A percentile compares a stretch with the other conserved stretches of the same genome.
phyloP scores from a whole-genome alignment of 2,888 invertebrate genomes.

The Colletes collaris region DNA sequence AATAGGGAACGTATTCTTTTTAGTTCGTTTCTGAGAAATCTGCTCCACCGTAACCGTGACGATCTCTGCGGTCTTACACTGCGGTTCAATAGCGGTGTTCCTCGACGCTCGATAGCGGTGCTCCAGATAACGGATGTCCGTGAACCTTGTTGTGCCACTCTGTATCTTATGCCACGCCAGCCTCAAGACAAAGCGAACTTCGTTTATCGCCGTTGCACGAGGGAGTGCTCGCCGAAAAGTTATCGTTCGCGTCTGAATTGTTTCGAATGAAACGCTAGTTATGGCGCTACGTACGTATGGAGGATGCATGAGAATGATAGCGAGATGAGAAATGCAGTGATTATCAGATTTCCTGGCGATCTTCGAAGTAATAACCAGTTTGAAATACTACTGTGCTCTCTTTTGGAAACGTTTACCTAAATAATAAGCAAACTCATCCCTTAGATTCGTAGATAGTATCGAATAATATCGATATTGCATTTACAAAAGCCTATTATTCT shows the following conservation, averaged over 20 bases:
- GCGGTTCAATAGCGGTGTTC: slow-evolving; percentile 37
- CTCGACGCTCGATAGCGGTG: slow-evolving; percentile 25
- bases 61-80: slow-evolving; percentile 33
- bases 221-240: slow-evolving; percentile 12
- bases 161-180: slow-evolving; percentile 15
- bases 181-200: slow-evolving; percentile 21
- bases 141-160: slow-evolving; percentile 35
- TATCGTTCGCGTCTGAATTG: slow-evolving; percentile 8
- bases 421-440: too few relatives aligned
- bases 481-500: too few relatives aligned
- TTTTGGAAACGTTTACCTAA: too few relatives aligned
- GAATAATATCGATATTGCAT: too few relatives aligned
- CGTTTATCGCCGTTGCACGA: slow-evolving; percentile 19
- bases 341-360: too few relatives aligned
- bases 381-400: too few relatives aligned
- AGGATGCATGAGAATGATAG: not conserved
- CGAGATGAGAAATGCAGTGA: too few relatives aligned
- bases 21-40: too few relatives aligned
- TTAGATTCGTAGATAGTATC: too few relatives aligned
- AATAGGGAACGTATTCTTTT: too few relatives aligned
- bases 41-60: not conserved
- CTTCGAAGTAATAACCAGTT: too few relatives aligned
- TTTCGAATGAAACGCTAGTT: slow-evolving; percentile 9
- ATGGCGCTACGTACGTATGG: not conserved
- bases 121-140: slow-evolving; percentile 33